These are phyloP conservation scores for Melanotaenia trifasciata DNA, from an alignment of 2,797 vertebrate genomes.

Conservation along the genomic window DNA sequence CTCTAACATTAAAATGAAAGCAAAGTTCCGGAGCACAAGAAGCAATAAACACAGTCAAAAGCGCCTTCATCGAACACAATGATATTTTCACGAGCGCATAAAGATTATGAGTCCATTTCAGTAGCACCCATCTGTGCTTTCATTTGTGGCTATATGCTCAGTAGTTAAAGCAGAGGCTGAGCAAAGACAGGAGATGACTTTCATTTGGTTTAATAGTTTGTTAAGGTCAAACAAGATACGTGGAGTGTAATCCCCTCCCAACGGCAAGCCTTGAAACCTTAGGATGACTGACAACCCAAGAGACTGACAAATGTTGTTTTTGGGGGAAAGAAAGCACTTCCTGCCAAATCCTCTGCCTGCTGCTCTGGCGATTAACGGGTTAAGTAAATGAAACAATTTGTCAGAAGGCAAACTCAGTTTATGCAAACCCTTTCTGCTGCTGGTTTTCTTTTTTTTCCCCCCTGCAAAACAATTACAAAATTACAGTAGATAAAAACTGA, in stretches of 20 bases:
- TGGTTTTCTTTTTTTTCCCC: slow-evolving; percentile 22
- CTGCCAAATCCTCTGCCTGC: slow-evolving; percentile 47
- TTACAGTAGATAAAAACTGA: slow-evolving; percentile 97
- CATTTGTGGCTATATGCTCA: slow-evolving; percentile 67
- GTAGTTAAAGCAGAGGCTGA: slow-evolving; percentile 57
- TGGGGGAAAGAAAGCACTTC: slow-evolving; percentile 17
- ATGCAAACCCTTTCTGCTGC: slow-evolving; percentile 76
- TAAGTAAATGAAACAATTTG: slow-evolving; percentile 96
- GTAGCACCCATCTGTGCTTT: slow-evolving; percentile 75
- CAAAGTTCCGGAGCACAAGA: slow-evolving; percentile 79
- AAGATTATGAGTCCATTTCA: slow-evolving; percentile 78
- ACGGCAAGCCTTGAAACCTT: slow-evolving; percentile 22
- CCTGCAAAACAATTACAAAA: slow-evolving; percentile 97
- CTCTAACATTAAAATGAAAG: slow-evolving; percentile 76
- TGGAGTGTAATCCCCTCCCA: slow-evolving; percentile 12
- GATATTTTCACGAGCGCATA: slow-evolving; percentile 87
- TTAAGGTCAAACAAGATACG: slow-evolving; percentile 70
- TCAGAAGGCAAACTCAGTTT: slow-evolving; percentile 94
- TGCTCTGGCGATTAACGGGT: slow-evolving; percentile 87
- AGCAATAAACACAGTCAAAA: slow-evolving; percentile 77
- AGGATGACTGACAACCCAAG: slow-evolving; percentile 28
- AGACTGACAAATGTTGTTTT: slow-evolving; percentile 24
- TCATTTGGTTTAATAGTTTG: slow-evolving; percentile 76
- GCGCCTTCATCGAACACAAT: slow-evolving; percentile 82
- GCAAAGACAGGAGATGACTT: slow-evolving; percentile 72